Evolutionary conservation across 2,797 vertebrate species (phyloP).

Genomic region (Etheostoma nigrum): DNA sequence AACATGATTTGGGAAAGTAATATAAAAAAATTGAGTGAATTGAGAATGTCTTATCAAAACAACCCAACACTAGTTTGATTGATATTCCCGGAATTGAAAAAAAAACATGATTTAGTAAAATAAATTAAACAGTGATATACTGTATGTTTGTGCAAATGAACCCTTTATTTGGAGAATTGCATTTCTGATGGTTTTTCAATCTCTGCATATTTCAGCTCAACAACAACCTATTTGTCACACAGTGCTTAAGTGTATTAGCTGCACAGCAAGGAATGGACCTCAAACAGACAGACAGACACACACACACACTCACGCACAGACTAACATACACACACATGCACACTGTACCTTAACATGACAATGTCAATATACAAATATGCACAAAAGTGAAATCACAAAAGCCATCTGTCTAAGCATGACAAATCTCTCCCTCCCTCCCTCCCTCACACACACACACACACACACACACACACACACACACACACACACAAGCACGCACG

Average conservation of each 20-base stretch:
- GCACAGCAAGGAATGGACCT: background rate
- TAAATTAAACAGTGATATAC: too few relatives aligned
- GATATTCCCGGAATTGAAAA: too few relatives aligned
- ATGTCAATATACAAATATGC: background rate
- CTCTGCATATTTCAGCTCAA: background rate
- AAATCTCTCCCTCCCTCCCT: conserved; percentile 32
- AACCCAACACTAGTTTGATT: too few relatives aligned
- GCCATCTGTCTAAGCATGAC: conserved; percentile 43
- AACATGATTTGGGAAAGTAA: too few relatives aligned
- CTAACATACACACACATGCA: too few relatives aligned
- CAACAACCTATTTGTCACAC: conserved; percentile 3
- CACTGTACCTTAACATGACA: too few relatives aligned
- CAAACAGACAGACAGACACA: background rate
- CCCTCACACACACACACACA: background rate
- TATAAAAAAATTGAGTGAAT: too few relatives aligned
- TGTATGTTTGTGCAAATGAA: background rate
- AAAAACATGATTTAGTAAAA: too few relatives aligned
- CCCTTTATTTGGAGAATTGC: background rate
- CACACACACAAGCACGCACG: background rate
- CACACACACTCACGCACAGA: background rate
- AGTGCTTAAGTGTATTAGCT: background rate
- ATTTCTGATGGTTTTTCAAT: background rate
- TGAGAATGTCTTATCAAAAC: too few relatives aligned
- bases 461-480: background rate
- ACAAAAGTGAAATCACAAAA: conserved; percentile 32